Conservation (phyloP, 2,888 invertebrate genomes). For the Sylvicola cinctus region DNA sequence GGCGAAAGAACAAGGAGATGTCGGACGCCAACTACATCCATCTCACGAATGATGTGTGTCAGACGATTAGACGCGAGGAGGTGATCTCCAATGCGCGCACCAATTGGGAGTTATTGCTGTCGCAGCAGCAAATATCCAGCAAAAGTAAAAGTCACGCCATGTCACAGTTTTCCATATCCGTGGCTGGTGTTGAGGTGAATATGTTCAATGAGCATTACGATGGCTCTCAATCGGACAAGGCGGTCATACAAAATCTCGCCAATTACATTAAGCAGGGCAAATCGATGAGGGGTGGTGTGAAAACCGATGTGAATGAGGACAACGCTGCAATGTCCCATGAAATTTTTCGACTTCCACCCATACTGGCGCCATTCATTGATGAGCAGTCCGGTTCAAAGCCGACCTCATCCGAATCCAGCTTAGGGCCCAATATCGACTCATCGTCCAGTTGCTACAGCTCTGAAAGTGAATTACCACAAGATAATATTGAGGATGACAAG, state of each 20-base stretch:
- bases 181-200: no score
- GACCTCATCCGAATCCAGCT: constrained; percentile 38
- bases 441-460: constrained; percentile 36
- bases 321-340: constrained; percentile 19
- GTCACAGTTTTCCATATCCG: neutral
- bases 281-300: no score
- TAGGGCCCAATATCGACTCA: constrained; percentile 49
- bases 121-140: constrained; percentile 25
- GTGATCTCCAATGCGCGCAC: constrained; percentile 68
- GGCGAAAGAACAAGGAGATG: constrained; percentile 58
- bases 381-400: neutral
- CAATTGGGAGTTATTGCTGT: constrained; percentile 65
- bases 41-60: constrained; percentile 29
- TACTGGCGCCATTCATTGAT: constrained; percentile 45
- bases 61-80: constrained; percentile 47
- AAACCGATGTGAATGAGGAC: no score
- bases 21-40: constrained; percentile 28
- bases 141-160: neutral
- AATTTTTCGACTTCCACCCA: constrained; percentile 43
- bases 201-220: no score
- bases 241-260: no score
- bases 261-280: no score
- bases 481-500: constrained; percentile 8
- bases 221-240: no score
- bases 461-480: constrained; percentile 14